Percentiles rank a stretch among this genome's conserved stretches.
Conservation (phyloP, 2,113 vertebrate species). For the Tichodroma muraria region DNA sequence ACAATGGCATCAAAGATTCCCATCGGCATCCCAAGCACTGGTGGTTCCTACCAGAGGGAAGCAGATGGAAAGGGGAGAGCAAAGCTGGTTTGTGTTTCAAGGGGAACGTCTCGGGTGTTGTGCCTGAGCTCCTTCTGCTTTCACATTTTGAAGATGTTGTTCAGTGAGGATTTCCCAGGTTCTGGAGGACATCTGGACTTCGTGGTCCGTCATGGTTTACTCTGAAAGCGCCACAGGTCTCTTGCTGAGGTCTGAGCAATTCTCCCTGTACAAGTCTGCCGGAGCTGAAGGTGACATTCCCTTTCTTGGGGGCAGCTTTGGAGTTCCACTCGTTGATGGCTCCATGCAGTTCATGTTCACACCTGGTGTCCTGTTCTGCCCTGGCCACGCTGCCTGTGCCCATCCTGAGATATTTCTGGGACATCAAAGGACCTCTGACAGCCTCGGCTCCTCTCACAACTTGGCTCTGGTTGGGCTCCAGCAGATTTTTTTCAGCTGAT, state of each 20-base stretch:
- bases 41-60: neutral
- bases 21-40: neutral
- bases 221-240: neutral
- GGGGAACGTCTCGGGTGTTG: neutral
- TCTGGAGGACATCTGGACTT: neutral
- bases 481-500: neutral
- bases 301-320: neutral
- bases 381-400: neutral
- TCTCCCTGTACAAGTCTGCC: neutral
- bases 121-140: neutral
- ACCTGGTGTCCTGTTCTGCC: neutral
- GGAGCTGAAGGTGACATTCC: neutral
- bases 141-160: neutral
- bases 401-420: neutral
- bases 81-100: neutral
- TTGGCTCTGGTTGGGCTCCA: neutral
- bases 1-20: slow-evolving; percentile 1
- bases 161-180: neutral
- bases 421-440: neutral
- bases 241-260: neutral
- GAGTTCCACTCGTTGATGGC: neutral
- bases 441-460: neutral
- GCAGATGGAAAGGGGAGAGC: neutral
- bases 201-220: neutral
- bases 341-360: accelerated